phyloP scores from a whole-genome alignment of 2,888 invertebrate species.

The Microplitis manilae region DNA sequence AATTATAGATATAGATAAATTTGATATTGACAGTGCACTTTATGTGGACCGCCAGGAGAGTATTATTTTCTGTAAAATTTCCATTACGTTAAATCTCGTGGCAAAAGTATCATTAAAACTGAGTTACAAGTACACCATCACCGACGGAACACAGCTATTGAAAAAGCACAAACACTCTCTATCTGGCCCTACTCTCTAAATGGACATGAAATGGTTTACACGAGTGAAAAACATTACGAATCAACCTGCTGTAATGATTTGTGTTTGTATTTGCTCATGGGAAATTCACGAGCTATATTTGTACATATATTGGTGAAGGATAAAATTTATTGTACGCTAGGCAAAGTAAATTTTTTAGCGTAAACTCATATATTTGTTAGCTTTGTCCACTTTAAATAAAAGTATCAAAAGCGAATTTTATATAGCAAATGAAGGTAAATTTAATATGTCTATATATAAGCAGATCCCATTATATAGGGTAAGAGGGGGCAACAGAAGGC shows the following conservation, averaged over 20 bases:
- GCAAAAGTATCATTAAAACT: slow-evolving; percentile 26
- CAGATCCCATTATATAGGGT: too few relatives aligned
- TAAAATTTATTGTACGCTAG: slow-evolving; percentile 10
- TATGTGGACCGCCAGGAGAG: not conserved
- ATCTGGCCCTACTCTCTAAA: not conserved
- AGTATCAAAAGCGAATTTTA: too few relatives aligned
- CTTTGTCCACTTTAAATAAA: not conserved
- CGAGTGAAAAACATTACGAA: slow-evolving; percentile 47
- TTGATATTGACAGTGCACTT: not conserved
- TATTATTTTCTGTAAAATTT: slow-evolving; percentile 9
- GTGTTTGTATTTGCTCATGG: slow-evolving; percentile 49
- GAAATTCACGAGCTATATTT: slow-evolving; percentile 43
- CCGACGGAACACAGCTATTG: not conserved
- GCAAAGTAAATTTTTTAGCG: not conserved
- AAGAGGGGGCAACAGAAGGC: too few relatives aligned
- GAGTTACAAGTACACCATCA: slow-evolving; percentile 6
- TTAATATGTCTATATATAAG: too few relatives aligned
- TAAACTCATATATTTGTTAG: not conserved
- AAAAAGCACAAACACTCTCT: slow-evolving; percentile 12
- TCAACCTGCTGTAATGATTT: slow-evolving; percentile 49
- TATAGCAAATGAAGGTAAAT: too few relatives aligned
- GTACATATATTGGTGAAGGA: not conserved
- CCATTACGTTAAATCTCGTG: slow-evolving; percentile 2
- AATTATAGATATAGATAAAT: slow-evolving; percentile 5
- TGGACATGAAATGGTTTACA: not conserved